Conservation (phyloP, 2,113 vertebrate genomes). For the Syrrhaptes paradoxus region DNA sequence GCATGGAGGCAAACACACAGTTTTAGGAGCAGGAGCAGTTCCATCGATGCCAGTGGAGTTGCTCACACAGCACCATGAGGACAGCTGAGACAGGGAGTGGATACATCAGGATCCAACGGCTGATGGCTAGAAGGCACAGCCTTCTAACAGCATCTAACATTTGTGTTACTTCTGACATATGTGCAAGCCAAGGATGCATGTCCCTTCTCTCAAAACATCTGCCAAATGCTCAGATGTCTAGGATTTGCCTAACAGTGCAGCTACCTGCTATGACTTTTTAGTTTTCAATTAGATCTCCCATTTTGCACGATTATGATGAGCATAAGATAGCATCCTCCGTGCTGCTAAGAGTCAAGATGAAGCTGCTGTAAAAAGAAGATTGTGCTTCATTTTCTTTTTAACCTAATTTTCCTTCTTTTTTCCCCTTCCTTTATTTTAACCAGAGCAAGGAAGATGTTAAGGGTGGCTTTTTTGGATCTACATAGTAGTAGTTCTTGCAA, state of each 20-base stretch:
- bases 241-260: background rate
- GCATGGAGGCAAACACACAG: background rate
- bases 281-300: background rate
- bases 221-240: background rate
- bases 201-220: background rate
- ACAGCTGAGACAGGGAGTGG: background rate
- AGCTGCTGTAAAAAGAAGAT: background rate
- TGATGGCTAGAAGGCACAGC: background rate
- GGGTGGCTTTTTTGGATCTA: background rate
- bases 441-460: background rate
- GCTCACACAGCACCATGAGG: background rate
- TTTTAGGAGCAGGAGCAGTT: background rate
- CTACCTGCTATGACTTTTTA: background rate
- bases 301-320: background rate
- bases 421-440: background rate
- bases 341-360: background rate
- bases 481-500: background rate
- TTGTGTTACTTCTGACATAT: background rate
- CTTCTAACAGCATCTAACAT: background rate
- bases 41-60: background rate
- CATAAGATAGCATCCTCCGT: background rate
- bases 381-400: background rate
- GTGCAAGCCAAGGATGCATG: background rate
- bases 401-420: background rate
- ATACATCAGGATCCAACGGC: background rate